Base-by-base conservation (phyloP, 2,113 vertebrate genomes). In the Ivindomyrus marchei region DNA sequence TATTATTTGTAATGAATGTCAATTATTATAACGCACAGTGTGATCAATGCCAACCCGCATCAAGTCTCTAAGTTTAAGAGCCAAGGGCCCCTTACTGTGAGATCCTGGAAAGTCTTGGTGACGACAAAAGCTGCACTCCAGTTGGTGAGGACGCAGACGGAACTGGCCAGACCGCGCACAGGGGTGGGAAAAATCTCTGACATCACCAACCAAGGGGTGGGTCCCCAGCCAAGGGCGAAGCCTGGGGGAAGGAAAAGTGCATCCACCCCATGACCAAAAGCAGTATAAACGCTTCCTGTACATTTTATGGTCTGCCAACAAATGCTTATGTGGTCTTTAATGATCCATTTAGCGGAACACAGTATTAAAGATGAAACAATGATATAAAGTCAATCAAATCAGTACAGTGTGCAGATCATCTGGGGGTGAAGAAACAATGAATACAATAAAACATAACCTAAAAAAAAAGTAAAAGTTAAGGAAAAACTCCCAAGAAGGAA, bases 151-250 rank as follows among this genome's bases (percentile, higher is more conserved):
- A 99, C 97, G 1, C 97, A 98, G 8, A 92, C 56, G 0, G 96
- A 95, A 0, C 97, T 97, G 2, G 94, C 95, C 10, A 97, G 3
- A 0, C 97, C 97, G 85, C 97, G 94, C 1, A 91, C 95, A 21
- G 95, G 96, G 2, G 96, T 93, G 0, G 97, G 97, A 92, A 98
- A 97, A 90, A 99, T 97, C 95, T 98, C 97, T 0, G 97, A 96
- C 97, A 98, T 96, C 92, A 98, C 92, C 62, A 99, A 94, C 97
- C 97, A 97, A 0, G 97, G 97, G 91, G 96, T 95, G 10, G 97
- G 97, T 31, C 97, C 97, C 97, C 97, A 98, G 19, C 97, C 97
- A 56, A 98, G 85, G 11, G 97, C 96, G 36, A 99, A 98, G 56
- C 97, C 97, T 99, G 94, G 0, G 89, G 62, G 36, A 42, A 50